Conservation (phyloP, 2,888 invertebrate genomes). For the Patella depressa region DNA sequence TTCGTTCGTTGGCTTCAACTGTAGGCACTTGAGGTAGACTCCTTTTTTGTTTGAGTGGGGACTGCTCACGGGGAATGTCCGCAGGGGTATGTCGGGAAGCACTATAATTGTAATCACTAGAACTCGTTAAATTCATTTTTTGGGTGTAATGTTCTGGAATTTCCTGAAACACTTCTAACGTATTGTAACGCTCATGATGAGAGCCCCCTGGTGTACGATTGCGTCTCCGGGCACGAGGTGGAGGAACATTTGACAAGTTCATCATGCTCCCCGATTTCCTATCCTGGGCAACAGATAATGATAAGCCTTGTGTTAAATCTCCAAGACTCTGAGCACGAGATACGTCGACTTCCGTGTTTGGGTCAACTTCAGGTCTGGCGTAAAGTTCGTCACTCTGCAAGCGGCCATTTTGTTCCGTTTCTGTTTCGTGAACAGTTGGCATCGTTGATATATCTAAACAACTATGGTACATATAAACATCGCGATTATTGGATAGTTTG, state of each 20-base stretch:
- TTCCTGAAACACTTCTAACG: constrained; percentile 1
- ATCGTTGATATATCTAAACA: constrained; percentile 18
- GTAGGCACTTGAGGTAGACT: constrained; percentile 52
- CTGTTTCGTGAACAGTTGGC: constrained; percentile 5
- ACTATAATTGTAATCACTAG: constrained; percentile 1
- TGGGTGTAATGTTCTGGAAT: constrained; percentile 6
- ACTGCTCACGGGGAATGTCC: constrained; percentile 3
- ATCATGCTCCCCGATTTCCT: constrained; percentile 49
- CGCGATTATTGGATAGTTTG: constrained; percentile 15
- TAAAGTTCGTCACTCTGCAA: constrained; percentile 13
- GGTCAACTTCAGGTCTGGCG: constrained; percentile 28
- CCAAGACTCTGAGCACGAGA: constrained; percentile 52
- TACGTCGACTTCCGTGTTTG: constrained; percentile 43
- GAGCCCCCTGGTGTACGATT: neutral
- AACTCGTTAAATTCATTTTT: constrained; percentile 3
- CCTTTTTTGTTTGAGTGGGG: constrained; percentile 42
- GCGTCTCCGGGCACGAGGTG: neutral
- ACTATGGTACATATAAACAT: constrained; percentile 15
- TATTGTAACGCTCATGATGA: neutral
- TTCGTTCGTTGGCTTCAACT: constrained; percentile 48
- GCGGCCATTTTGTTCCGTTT: neutral
- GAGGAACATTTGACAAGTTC: constrained; percentile 20
- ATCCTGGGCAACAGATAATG: constrained; percentile 53
- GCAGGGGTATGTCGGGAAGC: neutral
- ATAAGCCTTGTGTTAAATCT: constrained; percentile 51